Conservation (phyloP, 1,140 invertebrate genomes). For the Drosophila rhopaloa region DNA sequence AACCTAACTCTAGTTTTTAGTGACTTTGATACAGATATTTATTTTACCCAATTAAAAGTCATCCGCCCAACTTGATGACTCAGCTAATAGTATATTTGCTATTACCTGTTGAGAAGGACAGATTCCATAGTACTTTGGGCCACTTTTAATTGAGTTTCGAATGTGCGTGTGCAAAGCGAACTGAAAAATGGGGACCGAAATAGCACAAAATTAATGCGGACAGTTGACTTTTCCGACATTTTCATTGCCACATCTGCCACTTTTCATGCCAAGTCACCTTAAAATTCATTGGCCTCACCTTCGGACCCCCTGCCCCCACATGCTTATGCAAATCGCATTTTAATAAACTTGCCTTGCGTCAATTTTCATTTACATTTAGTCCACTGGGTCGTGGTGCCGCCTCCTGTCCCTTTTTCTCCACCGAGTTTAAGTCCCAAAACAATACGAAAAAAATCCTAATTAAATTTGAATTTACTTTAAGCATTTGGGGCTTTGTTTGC, state of each 20-base stretch:
- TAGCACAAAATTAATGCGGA: conserved; percentile 63
- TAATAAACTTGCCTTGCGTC: conserved; percentile 80
- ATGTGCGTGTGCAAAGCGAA: conserved; percentile 51
- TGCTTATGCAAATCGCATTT: conserved; percentile 81
- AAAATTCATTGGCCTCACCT: conserved; percentile 51
- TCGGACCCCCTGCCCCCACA: conserved; percentile 16
- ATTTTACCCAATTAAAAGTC: not conserved
- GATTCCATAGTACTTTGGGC: conserved; percentile 26
- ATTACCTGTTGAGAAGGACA: conserved; percentile 35
- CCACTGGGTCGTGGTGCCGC: conserved; percentile 56
- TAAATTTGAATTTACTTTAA: conserved; percentile 83
- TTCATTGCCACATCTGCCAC: conserved; percentile 45
- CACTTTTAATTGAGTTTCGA: conserved; percentile 75
- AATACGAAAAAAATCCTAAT: conserved; percentile 75
- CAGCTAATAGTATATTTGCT: conserved; percentile 8
- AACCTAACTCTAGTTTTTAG: too few species aligned
- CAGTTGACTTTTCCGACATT: conserved; percentile 59
- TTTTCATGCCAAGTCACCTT: conserved; percentile 24
- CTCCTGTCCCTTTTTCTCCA: not conserved
- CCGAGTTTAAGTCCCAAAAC: conserved; percentile 34
- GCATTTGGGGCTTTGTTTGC: conserved; percentile 76
- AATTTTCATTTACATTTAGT: conserved; percentile 80
- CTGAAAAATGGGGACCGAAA: conserved; percentile 22
- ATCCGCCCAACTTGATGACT: not conserved
- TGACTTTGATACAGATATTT: too few species aligned